Evolutionary conservation across 2,888 invertebrate genomes (phyloP), one percentile per base, ranked within the genome.

Genomic region (Strigamia maritima): DNA sequence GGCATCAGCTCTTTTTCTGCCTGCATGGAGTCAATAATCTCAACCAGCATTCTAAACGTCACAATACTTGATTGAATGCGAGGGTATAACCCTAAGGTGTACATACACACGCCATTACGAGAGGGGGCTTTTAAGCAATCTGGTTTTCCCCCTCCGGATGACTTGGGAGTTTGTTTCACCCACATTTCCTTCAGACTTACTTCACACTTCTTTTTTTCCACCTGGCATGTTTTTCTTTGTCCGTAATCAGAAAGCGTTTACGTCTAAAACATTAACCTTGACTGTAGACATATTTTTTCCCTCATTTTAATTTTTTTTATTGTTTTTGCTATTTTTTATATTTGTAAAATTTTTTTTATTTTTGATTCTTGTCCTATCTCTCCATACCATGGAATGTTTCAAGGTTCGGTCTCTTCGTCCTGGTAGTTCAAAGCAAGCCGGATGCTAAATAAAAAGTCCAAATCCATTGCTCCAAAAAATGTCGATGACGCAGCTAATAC

Each of bases 41-140:
- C 26, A 70, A 28, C 70, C 10, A 12, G 14, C 24, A 28, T 70
- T 70, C 28, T 28, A 16, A 28, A 70, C 70, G 70, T 70, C 70
- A 70, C 26, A 8, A 65, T 54, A 70, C 26, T 26, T 70, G 70
- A 70, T 70, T 26, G 70, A 70, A 28, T 70, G 70, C 28, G 24
- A 70, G 70, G 70, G 70, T 70, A 54, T 54, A 70, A 70, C 70
- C 70, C 70, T 70, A 4, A 70, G 70, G 70, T 70, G 70, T 70
- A n/a, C 70, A 70, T 28, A 54, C 54, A 54, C 54, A 19, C 54
- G 54, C 54, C 70, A 70, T 70, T 70, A 70, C 26, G 6, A n/a
- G 70, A 54, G 19, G n/a, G 28, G 70, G 70, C 28, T 19, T 60
- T 60, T 22, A 60, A 12, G 14, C 12, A 44, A 44, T 44, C 60